Evolutionary conservation across 92 coral and sea anemone species (phyloP).

Genomic region (Isaurus tuberculatus): DNA sequence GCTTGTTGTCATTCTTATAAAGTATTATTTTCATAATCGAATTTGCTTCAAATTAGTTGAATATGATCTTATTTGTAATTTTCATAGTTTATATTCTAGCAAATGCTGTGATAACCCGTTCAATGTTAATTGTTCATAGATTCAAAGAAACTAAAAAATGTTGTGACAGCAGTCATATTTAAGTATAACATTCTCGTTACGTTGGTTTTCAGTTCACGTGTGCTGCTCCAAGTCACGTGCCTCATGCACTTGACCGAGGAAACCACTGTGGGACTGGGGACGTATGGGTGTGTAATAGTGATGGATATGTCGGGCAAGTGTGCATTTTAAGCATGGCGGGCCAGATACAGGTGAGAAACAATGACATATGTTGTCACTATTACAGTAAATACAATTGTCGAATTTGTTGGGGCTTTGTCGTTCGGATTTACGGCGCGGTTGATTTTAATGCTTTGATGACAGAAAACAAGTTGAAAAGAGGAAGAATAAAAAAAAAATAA

Average conservation of each 20-base stretch:
- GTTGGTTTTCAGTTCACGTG: slow-evolving; percentile 84
- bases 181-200: not conserved
- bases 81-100: not conserved
- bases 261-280: slow-evolving; percentile 99
- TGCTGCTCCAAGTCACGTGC: slow-evolving; percentile 94
- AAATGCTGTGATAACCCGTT: not conserved
- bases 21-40: too few relatives aligned
- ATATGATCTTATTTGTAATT: too few relatives aligned
- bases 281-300: slow-evolving; percentile 98
- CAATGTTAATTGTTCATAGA: not conserved
- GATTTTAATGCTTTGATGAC: too few relatives aligned
- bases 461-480: too few relatives aligned
- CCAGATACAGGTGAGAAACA: slow-evolving; percentile 67
- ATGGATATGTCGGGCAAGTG: slow-evolving; percentile 97
- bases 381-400: not conserved
- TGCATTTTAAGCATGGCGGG: slow-evolving; percentile 84
- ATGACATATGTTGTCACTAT: not conserved
- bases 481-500: too few relatives aligned
- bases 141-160: too few relatives aligned
- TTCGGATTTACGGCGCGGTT: too few relatives aligned
- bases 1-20: too few relatives aligned
- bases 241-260: slow-evolving; percentile 93
- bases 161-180: too few relatives aligned
- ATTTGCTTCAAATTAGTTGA: too few relatives aligned
- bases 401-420: too few relatives aligned